phyloP scores from a whole-genome alignment of 2,113 vertebrate species.

The Tapirus terrestris region DNA sequence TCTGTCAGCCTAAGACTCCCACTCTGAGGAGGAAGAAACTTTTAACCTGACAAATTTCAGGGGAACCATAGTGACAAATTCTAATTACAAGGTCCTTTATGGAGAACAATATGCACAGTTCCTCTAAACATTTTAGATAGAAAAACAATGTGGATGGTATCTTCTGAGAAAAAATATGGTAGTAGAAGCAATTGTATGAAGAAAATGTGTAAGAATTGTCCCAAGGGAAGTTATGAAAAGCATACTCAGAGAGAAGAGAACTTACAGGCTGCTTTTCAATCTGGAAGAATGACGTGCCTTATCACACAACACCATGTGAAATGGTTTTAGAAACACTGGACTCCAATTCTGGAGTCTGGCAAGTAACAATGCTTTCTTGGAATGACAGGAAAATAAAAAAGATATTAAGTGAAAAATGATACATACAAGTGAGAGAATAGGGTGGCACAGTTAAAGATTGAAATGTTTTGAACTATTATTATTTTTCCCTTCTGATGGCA shows the following conservation, averaged over 20 bases:
- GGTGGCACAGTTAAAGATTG: neutral
- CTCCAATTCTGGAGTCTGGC: neutral
- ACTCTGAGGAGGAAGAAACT: neutral
- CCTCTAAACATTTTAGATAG: neutral
- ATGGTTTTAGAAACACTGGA: accelerated
- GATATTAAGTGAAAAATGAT: neutral
- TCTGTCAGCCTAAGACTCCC: neutral
- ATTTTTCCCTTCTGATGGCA: neutral
- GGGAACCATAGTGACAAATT: neutral
- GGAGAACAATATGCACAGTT: no score
- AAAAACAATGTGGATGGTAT: neutral
- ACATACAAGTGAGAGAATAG: neutral
- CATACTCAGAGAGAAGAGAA: neutral
- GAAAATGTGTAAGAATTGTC: neutral
- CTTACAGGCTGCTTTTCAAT: accelerated
- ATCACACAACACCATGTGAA: neutral
- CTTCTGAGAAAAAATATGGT: neutral
- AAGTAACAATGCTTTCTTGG: neutral
- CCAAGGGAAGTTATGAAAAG: neutral
- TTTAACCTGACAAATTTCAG: neutral
- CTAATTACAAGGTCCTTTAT: neutral
- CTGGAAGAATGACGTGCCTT: accelerated
- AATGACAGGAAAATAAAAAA: neutral
- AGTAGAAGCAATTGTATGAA: neutral
- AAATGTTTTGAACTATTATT: neutral